Conservation (phyloP, 1,140 invertebrate species). For the Ooceraea biroi region DNA sequence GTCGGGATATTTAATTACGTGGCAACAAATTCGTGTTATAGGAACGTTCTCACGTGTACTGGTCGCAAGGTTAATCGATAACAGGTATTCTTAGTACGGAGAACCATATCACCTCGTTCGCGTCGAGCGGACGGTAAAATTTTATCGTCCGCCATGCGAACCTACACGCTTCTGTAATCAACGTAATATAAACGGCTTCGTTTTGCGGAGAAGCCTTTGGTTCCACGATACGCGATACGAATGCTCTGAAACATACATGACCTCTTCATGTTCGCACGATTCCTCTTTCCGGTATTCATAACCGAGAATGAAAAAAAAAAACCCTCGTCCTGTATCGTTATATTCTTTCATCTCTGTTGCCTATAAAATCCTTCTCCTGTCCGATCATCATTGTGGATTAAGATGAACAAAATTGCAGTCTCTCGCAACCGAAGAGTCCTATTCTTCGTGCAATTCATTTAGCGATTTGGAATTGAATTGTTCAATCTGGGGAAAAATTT, state of each 20-base stretch:
- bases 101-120: not conserved
- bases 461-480: not conserved
- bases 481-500: not conserved
- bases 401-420: constrained; percentile 3
- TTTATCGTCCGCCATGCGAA: constrained; percentile 37
- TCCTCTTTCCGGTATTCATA: not conserved
- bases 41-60: constrained; percentile 41
- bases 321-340: not conserved
- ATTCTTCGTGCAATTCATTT: not conserved
- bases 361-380: constrained; percentile 7
- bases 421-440: not conserved
- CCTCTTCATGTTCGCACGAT: constrained; percentile 6
- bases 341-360: not conserved
- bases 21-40: constrained; percentile 21
- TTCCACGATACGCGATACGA: constrained; percentile 14
- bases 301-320: not conserved
- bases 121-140: constrained; percentile 40
- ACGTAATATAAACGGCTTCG: constrained; percentile 37
- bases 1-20: constrained; percentile 32
- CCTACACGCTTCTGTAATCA: constrained; percentile 39
- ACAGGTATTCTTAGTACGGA: constrained; percentile 51
- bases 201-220: not conserved
- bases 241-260: constrained; percentile 7
- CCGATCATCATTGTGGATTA: not conserved
- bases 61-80: constrained; percentile 63